Base-by-base conservation (phyloP, 92 coral and sea anemone species). In the Meandrina meandrites region DNA sequence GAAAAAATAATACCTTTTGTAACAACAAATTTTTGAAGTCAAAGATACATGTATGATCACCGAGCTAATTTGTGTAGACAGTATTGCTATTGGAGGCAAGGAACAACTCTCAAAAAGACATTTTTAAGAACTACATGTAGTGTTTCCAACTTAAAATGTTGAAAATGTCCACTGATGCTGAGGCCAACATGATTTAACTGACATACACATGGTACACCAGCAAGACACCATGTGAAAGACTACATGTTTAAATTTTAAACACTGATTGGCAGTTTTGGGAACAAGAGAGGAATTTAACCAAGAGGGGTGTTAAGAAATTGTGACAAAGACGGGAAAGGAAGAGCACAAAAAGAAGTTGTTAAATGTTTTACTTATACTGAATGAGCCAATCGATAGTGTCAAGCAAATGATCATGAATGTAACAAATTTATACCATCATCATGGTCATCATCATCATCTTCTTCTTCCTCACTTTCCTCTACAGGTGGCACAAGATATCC, bases 401-500 rank as follows among this genome's bases (percentile, higher is more conserved):
- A 60, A 22, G 24, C 8, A 60, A 22, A 22, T 60, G 6, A 60
- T 60, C 68, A 47, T 30, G 34, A 82, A 48, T 30, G n/a, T n/a
- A 28, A 30, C 13, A 78, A 48, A 30, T 78, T 17, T 5, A 35
- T 84, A 88, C 78, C 88, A 76, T 76, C 79, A 67, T 53, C 51
- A 78, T 50, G 35, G 22, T 76, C 79, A 64, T 35, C 68, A n/a
- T 76, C 79, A 64, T 35, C 68, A n/a, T 79, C n/a, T 69, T 57
- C 31, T 7, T 37, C 17, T 12, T 62, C 68, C 1, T 58, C 37
- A 85, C 31, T 36, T 40, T 35, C 58, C 13, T 84, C 84, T 2
- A 30, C 16, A 7, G 84, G 83, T 45, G 88, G 88, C 24, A 42
- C 82, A 27, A 3, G 5, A 53, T 85, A 85, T 34, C 77, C 88